Conservation (phyloP, 1,140 invertebrate genomes). For the Drosophila pandora region DNA sequence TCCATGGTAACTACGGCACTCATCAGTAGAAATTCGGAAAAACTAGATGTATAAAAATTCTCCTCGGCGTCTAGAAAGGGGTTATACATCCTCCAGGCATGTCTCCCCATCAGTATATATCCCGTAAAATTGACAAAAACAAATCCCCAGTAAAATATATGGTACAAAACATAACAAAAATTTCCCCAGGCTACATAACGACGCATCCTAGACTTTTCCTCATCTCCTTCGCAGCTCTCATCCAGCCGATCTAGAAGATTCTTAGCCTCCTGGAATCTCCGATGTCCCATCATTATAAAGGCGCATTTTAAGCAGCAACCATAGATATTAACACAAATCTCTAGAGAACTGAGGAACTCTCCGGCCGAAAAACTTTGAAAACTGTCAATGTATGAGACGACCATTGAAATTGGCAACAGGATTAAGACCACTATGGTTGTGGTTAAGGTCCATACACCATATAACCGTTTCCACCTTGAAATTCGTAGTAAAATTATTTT, state of each 20-base stretch:
- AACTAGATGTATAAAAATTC: conserved; percentile 24
- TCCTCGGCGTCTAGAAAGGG: conserved; percentile 38
- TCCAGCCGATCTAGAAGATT: conserved; percentile 48
- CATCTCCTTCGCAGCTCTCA: conserved; percentile 16
- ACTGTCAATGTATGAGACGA: conserved; percentile 34
- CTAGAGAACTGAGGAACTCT: conserved; percentile 58
- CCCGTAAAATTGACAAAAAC: conserved; percentile 18
- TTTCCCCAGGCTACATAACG: conserved; percentile 36
- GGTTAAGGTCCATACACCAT: conserved; percentile 19
- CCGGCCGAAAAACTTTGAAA: conserved; percentile 39
- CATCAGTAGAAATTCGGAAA: conserved; percentile 31
- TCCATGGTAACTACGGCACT: conserved; percentile 36
- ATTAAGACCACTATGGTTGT: neutral
- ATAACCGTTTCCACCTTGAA: neutral
- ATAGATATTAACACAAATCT: conserved; percentile 39
- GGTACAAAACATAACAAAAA: conserved; percentile 25
- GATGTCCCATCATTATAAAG: conserved; percentile 29
- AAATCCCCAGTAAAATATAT: conserved; percentile 17
- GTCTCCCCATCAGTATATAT: conserved; percentile 3
- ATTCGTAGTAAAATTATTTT: neutral
- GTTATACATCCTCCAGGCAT: conserved; percentile 57
- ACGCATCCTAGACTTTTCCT: conserved; percentile 21
- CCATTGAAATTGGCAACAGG: conserved; percentile 5
- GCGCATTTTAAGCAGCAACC: conserved; percentile 44
- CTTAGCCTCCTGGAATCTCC: conserved; percentile 31